These are phyloP conservation scores for Epinephelus moara DNA, from an alignment of 2,113 vertebrate genomes.

Conservation along the genomic window DNA sequence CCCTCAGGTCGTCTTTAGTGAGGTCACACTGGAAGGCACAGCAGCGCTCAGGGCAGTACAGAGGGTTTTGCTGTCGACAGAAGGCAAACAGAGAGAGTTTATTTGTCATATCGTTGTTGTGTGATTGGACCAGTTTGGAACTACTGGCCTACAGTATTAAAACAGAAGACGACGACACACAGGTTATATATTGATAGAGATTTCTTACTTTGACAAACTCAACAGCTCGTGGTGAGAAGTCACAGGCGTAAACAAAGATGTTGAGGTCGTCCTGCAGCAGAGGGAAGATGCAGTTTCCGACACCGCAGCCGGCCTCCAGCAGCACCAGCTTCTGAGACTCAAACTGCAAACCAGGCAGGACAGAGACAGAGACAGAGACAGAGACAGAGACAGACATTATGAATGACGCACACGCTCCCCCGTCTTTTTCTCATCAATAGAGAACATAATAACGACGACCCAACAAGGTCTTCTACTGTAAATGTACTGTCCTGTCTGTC, in stretches of 20 bases:
- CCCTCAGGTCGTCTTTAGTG: slow-evolving; percentile 90
- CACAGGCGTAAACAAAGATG: slow-evolving; percentile 96
- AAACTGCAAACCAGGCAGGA: slow-evolving; percentile 80
- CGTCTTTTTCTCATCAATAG: no score
- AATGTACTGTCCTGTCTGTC: no score
- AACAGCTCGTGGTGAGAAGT: slow-evolving; percentile 96
- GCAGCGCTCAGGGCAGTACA: slow-evolving; percentile 88
- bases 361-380: slow-evolving; percentile 18
- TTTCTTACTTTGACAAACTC: slow-evolving; percentile 93
- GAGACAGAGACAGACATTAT: no score
- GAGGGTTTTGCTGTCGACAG: slow-evolving; percentile 87
- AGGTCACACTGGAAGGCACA: slow-evolving; percentile 95
- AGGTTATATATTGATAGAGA: not conserved
- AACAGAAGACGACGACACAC: not conserved
- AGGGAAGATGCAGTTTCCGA: slow-evolving; percentile 97
- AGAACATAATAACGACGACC: no score
- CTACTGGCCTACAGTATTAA: no score
- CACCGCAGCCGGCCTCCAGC: slow-evolving; percentile 97
- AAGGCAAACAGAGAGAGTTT: not conserved
- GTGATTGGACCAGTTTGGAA: no score
- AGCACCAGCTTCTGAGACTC: slow-evolving; percentile 90
- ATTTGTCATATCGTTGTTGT: no score
- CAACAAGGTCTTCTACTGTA: no score
- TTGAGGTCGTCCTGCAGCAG: slow-evolving; percentile 92
- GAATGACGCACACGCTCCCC: no score